Evolutionary conservation across 2,797 vertebrate species (phyloP).

Genomic region (Microchirus variegatus): DNA sequence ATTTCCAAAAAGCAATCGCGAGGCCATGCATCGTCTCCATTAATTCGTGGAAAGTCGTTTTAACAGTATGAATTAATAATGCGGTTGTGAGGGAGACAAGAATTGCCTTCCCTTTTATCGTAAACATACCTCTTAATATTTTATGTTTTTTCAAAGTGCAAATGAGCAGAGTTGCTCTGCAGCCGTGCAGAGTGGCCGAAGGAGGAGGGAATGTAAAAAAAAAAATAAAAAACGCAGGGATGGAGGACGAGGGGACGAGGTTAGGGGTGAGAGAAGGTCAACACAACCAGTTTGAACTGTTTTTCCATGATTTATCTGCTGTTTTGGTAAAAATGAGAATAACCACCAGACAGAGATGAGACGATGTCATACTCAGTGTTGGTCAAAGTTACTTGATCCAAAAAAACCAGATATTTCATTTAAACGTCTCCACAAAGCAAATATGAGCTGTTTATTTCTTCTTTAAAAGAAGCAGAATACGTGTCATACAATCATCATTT

Average conservation of each 20-base stretch:
- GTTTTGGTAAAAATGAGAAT: neutral
- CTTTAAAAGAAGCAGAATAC: no score
- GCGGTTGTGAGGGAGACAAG: slow-evolving; percentile 79
- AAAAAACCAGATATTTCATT: no score
- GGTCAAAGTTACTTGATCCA: no score
- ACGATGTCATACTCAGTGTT: no score
- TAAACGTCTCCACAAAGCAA: no score
- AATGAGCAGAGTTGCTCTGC: slow-evolving; percentile 72
- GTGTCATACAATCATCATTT: no score
- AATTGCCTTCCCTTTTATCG: slow-evolving; percentile 84
- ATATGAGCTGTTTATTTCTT: no score
- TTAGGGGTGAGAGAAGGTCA: slow-evolving; percentile 3
- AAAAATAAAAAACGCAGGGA: no score
- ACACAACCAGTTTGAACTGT: neutral
- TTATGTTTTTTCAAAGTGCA: slow-evolving; percentile 83
- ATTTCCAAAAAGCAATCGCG: slow-evolving; percentile 78
- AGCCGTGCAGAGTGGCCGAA: slow-evolving; percentile 47
- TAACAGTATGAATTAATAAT: slow-evolving; percentile 90
- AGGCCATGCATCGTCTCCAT: slow-evolving; percentile 79
- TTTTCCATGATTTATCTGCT: neutral
- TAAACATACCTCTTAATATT: slow-evolving; percentile 88
- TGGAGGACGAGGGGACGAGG: neutral
- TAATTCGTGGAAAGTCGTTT: slow-evolving; percentile 89
- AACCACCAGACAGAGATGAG: neutral
- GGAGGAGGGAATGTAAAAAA: slow-evolving; percentile 58